Evolutionary conservation across 1,140 invertebrate species (phyloP).

Genomic region (Zaprionus tsacasi): DNA sequence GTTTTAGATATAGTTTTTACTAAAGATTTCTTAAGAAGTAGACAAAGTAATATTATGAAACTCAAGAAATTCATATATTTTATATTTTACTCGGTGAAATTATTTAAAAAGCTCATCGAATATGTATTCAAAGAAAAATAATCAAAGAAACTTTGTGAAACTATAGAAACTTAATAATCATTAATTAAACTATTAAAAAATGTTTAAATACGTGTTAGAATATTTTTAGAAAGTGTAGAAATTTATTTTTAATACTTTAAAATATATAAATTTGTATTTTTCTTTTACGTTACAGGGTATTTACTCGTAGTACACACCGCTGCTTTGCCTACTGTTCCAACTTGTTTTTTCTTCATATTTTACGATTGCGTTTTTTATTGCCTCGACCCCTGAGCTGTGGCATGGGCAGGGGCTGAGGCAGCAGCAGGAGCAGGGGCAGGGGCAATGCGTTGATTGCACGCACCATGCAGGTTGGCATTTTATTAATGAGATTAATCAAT

Average conservation of each 20-base stretch:
- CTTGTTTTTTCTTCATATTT: conserved; percentile 61
- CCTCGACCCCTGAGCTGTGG: conserved; percentile 38
- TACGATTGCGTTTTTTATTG: conserved; percentile 80
- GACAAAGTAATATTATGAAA: not conserved
- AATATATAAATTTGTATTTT: not conserved
- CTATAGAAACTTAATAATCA: too few relatives aligned
- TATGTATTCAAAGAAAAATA: too few relatives aligned
- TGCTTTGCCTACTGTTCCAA: not conserved
- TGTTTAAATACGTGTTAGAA: not conserved
- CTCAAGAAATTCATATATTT: not conserved
- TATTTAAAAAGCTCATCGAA: too few relatives aligned
- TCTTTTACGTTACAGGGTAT: conserved; percentile 11
- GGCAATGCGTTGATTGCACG: conserved; percentile 64
- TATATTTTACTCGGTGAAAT: too few relatives aligned
- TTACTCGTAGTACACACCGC: not conserved
- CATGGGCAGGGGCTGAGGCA: not conserved
- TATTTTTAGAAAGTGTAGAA: too few relatives aligned
- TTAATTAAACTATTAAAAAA: not conserved
- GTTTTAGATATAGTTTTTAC: too few relatives aligned
- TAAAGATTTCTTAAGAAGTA: too few relatives aligned
- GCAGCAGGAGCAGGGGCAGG: not conserved
- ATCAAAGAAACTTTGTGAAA: too few relatives aligned
- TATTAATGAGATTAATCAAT: conserved; percentile 82
- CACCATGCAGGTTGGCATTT: conserved; percentile 79
- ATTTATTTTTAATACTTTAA: not conserved